Evolutionary conservation across 1,140 invertebrate genomes (phyloP).

Genomic region (Ceratina calcarata): DNA sequence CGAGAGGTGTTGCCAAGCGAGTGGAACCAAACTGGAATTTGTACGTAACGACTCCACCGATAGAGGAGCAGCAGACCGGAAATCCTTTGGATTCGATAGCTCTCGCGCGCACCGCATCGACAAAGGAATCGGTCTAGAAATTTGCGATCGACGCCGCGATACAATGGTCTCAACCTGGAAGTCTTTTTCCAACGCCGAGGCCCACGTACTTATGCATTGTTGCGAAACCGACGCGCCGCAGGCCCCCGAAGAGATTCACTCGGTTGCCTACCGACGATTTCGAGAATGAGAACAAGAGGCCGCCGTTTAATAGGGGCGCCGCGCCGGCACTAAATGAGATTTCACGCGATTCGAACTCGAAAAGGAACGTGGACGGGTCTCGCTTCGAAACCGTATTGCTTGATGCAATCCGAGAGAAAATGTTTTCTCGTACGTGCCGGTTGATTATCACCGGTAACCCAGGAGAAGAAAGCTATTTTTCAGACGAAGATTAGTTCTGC

Average conservation of each 20-base stretch:
- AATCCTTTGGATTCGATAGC: slow-evolving; percentile 65
- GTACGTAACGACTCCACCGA: slow-evolving; percentile 54
- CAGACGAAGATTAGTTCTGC: too few species aligned
- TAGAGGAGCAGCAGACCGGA: slow-evolving; percentile 64
- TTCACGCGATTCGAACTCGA: neutral
- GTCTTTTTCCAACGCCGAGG: slow-evolving; percentile 11
- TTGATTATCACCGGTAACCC: neutral
- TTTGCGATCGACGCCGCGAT: slow-evolving; percentile 53
- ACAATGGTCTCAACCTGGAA: slow-evolving; percentile 33
- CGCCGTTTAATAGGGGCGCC: slow-evolving; percentile 9
- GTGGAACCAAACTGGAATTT: slow-evolving; percentile 65
- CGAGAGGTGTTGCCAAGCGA: slow-evolving; percentile 58
- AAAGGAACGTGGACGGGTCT: neutral
- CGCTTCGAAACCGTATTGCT: neutral
- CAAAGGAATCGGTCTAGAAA: slow-evolving; percentile 62
- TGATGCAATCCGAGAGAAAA: neutral
- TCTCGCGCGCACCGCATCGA: slow-evolving; percentile 46
- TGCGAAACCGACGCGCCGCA: slow-evolving; percentile 41
- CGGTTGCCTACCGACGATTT: slow-evolving; percentile 50
- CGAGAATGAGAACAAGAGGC: slow-evolving; percentile 42
- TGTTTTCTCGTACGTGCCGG: neutral
- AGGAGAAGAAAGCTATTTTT: too few species aligned
- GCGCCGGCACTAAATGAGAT: slow-evolving; percentile 1
- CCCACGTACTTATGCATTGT: slow-evolving; percentile 21
- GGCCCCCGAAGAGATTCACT: slow-evolving; percentile 32